A percentile compares a stretch with the other conserved stretches of the same genome.
phyloP scores from a whole-genome alignment of 2,113 vertebrate species.

The Stercorarius parasiticus region DNA sequence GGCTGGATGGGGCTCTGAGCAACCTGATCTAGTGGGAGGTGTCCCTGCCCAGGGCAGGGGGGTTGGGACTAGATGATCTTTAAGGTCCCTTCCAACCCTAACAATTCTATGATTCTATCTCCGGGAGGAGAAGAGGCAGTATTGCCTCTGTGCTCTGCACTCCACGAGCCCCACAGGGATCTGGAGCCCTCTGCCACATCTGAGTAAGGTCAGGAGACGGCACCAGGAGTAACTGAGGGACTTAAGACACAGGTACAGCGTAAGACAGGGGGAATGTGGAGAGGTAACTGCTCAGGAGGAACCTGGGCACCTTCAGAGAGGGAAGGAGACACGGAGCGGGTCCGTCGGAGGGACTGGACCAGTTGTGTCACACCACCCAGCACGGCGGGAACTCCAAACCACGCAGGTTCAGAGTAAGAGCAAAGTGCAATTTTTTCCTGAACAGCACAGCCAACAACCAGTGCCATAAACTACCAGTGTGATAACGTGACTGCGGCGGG shows the following conservation, averaged over 20 bases:
- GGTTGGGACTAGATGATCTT: too few relatives aligned
- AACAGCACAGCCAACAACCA: not conserved
- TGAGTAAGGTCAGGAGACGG: not conserved
- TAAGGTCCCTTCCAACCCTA: too few relatives aligned
- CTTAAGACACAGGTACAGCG: not conserved
- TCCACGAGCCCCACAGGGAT: rapidly evolving
- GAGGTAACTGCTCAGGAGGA: not conserved
- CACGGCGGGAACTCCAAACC: rapidly evolving
- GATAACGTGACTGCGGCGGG: not conserved
- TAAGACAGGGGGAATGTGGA: rapidly evolving
- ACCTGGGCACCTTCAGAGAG: not conserved
- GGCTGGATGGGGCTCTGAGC: too few relatives aligned
- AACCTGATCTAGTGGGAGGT: too few relatives aligned
- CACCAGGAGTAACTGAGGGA: not conserved
- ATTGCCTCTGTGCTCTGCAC: not conserved
- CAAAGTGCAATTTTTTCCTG: not conserved
- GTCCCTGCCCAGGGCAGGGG: too few relatives aligned
- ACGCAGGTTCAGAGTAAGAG: not conserved
- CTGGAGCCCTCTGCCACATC: not conserved
- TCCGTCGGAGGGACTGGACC: rapidly evolving
- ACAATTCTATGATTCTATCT: not conserved
- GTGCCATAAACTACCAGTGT: not conserved
- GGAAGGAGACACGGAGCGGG: not conserved
- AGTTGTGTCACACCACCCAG: not conserved
- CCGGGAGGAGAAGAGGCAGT: not conserved